Evolutionary conservation across 2,113 vertebrate species (phyloP).

Genomic region (Sakesphorus luctuosus): DNA sequence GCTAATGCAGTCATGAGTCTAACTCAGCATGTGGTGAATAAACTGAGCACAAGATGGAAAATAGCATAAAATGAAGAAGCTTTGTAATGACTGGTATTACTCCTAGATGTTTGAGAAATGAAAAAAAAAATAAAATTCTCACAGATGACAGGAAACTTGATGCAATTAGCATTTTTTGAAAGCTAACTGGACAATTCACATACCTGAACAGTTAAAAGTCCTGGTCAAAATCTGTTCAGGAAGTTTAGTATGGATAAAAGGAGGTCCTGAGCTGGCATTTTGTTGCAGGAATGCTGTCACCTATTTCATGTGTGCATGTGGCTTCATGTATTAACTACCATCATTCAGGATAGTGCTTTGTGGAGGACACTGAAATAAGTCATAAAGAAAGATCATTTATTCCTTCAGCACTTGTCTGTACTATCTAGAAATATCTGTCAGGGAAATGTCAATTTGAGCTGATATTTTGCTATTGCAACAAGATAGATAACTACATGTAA

Average conservation of each 20-base stretch:
- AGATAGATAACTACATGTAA: not conserved
- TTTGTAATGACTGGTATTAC: not conserved
- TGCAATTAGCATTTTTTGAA: not conserved
- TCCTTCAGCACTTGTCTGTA: not conserved
- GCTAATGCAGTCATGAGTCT: not conserved
- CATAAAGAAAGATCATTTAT: not conserved
- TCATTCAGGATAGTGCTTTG: not conserved
- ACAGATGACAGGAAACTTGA: not conserved
- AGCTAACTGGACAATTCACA: not conserved
- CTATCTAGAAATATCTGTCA: not conserved
- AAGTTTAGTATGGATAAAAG: not conserved
- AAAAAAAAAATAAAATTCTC: not conserved
- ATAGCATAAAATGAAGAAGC: not conserved
- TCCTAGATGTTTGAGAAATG: not conserved
- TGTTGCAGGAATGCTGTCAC: not conserved
- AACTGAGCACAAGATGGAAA: constrained; percentile 4
- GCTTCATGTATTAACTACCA: not conserved
- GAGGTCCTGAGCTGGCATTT: not conserved
- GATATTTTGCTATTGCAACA: not conserved
- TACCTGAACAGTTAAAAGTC: not conserved
- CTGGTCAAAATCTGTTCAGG: not conserved
- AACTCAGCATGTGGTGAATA: not conserved
- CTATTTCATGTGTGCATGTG: not conserved
- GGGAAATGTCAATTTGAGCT: not conserved
- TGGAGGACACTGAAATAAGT: not conserved